phyloP scores from a whole-genome alignment of 1,140 invertebrate species.

The Ceratina japonica region DNA sequence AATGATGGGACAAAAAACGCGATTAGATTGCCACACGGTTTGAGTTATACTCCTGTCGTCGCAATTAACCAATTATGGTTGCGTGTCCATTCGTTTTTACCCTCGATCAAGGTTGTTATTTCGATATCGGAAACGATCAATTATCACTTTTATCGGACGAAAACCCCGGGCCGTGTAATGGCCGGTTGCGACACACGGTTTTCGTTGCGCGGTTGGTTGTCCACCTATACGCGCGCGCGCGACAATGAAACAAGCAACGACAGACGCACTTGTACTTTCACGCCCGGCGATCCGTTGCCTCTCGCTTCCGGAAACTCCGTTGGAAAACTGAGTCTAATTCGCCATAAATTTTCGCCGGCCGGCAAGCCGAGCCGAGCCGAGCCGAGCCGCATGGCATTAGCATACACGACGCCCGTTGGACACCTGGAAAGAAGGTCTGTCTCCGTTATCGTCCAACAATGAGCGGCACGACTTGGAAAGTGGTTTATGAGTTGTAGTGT shows the following conservation, averaged over 20 bases:
- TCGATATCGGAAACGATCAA: conserved; percentile 31
- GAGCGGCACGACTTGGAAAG: conserved; percentile 49
- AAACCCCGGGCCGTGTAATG: background rate
- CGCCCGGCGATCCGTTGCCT: conserved; percentile 7
- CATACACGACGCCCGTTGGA: conserved; percentile 33
- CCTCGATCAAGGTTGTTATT: conserved; percentile 20
- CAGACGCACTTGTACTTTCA: conserved; percentile 47
- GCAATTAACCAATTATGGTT: conserved; percentile 2
- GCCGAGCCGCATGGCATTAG: conserved; percentile 35
- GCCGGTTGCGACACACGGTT: conserved; percentile 7
- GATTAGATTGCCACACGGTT: no score
- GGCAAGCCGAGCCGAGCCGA: background rate
- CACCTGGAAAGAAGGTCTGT: conserved; percentile 29
- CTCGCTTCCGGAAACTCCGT: conserved; percentile 18
- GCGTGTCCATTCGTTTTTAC: background rate
- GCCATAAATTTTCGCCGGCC: conserved; percentile 7
- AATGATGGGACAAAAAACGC: no score
- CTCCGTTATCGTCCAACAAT: conserved; percentile 47
- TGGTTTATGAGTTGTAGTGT: conserved; percentile 45
- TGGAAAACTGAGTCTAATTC: conserved; percentile 27
- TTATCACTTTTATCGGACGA: conserved; percentile 21
- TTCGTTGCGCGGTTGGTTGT: conserved; percentile 4
- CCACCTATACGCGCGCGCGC: background rate
- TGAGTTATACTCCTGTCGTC: no score
- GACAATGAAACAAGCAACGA: conserved; percentile 33